These are phyloP conservation scores for Danio jaintianensis DNA, from an alignment of 2,797 vertebrate genomes.

Conservation along the genomic window DNA sequence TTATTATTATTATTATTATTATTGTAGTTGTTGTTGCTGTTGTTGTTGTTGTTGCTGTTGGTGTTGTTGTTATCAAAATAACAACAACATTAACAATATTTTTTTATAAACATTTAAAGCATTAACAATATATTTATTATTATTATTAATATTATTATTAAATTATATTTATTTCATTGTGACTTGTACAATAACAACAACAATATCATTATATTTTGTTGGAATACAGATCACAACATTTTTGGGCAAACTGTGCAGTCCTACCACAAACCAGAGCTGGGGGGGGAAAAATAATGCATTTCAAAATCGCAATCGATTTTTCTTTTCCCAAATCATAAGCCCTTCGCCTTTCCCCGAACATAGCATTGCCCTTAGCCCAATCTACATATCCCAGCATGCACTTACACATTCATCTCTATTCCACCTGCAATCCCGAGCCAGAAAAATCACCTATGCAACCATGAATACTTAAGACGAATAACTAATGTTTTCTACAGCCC, in stretches of 20 bases:
- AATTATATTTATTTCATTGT: too few species aligned
- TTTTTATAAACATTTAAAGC: too few species aligned
- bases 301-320: background rate
- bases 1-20: too few species aligned
- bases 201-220: too few species aligned
- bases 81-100: too few species aligned
- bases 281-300: background rate
- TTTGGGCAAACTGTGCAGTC: background rate
- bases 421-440: conserved; percentile 12
- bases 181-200: too few species aligned
- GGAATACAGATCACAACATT: too few species aligned
- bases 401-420: conserved; percentile 39
- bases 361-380: conserved; percentile 20
- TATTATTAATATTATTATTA: too few species aligned
- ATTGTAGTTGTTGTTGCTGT: too few species aligned
- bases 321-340: background rate
- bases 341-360: background rate
- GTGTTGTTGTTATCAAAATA: too few species aligned
- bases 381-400: conserved; percentile 37
- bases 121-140: too few species aligned
- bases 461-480: conserved; percentile 46
- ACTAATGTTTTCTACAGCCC: conserved; percentile 48
- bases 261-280: background rate
- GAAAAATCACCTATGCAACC: conserved; percentile 33
- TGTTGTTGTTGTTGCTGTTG: too few species aligned